Evolutionary conservation across 2,113 vertebrate species (phyloP).

Genomic region (Rhinichthys klamathensis): DNA sequence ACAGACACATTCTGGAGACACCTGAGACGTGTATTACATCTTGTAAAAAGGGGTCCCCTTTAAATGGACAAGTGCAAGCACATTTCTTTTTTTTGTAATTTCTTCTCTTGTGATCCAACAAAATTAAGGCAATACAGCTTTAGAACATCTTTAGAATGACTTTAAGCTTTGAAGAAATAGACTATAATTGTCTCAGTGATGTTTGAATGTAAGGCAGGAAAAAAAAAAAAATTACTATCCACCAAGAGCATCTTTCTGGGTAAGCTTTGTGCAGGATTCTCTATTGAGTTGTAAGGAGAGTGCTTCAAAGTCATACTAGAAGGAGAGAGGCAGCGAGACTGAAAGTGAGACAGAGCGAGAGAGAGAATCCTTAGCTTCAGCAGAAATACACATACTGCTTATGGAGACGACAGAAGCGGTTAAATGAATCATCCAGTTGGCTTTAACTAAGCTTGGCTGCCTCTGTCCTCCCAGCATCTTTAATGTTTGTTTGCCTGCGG

Average conservation of each 20-base stretch:
- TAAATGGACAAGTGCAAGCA: too few species aligned
- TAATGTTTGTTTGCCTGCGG: conserved; percentile 75
- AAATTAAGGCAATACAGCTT: too few species aligned
- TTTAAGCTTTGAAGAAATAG: background rate
- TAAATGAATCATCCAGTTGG: conserved; percentile 78
- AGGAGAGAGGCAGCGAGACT: conserved; percentile 8
- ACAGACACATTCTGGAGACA: too few species aligned
- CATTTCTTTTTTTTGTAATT: too few species aligned
- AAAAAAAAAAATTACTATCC: background rate
- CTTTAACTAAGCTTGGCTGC: conserved; percentile 77
- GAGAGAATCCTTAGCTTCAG: conserved; percentile 13
- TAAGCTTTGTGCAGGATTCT: conserved; percentile 13
- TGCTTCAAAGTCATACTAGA: conserved; percentile 20
- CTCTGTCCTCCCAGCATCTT: conserved; percentile 72
- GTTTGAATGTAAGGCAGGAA: background rate
- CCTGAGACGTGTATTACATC: too few species aligned
- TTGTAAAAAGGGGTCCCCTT: too few species aligned
- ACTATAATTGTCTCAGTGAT: background rate
- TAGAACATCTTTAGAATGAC: too few species aligned
- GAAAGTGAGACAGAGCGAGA: conserved; percentile 3
- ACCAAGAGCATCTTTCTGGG: background rate
- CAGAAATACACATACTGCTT: conserved; percentile 59
- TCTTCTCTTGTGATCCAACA: too few species aligned
- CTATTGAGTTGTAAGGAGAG: conserved; percentile 1
- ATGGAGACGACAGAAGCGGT: conserved; percentile 72